Percentiles rank a stretch among this genome's conserved stretches.
These are phyloP conservation scores for Mamestra brassicae DNA, from an alignment of 2,888 invertebrate species.

Conservation along the genomic window DNA sequence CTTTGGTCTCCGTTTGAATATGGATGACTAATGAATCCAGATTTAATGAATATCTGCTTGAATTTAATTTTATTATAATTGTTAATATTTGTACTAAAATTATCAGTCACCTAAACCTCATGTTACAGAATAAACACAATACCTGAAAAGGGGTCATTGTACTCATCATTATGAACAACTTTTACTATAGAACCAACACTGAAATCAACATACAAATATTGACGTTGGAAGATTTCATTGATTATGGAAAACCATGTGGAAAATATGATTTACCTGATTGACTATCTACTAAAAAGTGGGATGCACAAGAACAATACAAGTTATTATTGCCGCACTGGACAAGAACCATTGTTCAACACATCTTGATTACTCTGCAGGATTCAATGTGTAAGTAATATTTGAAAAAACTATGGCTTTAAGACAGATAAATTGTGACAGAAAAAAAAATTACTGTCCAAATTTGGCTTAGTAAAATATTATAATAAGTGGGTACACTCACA, in stretches of 20 bases:
- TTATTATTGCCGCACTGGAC: background rate
- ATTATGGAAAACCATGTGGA: too few species aligned
- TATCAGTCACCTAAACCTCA: too few species aligned
- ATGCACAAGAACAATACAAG: constrained; percentile 7
- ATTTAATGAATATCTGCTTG: background rate
- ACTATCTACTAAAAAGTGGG: background rate
- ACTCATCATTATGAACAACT: too few species aligned
- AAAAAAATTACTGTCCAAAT: background rate
- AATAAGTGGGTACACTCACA: constrained; percentile 1
- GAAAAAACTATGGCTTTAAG: background rate
- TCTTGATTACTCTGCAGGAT: background rate
- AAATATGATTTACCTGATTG: too few species aligned
- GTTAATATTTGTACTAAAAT: too few species aligned
- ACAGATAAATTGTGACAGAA: background rate
- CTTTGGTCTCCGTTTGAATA: background rate
- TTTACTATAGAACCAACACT: background rate
- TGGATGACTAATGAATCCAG: background rate
- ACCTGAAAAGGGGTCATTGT: too few species aligned
- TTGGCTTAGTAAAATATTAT: background rate
- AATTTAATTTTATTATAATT: too few species aligned
- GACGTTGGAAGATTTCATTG: background rate
- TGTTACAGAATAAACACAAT: too few species aligned
- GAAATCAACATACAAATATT: background rate
- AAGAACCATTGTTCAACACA: background rate
- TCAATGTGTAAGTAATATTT: background rate